A percentile compares a stretch with the other conserved stretches of the same genome.
These are phyloP conservation scores for Paracentrotus lividus DNA, from an alignment of 53 echinoderm and acorn worm species.

Conservation along the genomic window DNA sequence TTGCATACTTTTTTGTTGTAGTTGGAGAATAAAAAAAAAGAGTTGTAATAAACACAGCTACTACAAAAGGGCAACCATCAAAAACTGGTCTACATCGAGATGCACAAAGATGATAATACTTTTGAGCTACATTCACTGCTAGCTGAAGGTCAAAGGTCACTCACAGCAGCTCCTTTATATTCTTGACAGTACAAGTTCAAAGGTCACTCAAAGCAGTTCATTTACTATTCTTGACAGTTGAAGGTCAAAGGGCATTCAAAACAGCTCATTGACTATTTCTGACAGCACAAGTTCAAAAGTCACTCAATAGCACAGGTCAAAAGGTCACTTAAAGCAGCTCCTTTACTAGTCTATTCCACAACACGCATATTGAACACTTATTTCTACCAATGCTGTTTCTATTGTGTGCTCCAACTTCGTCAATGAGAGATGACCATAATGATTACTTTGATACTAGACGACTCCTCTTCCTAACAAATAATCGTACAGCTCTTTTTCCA, in stretches of 20 bases:
- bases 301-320: too few relatives aligned
- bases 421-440: too few relatives aligned
- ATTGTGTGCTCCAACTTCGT: too few relatives aligned
- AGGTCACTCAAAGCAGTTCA: neutral
- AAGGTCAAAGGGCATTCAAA: too few relatives aligned
- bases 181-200: neutral
- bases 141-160: too few relatives aligned
- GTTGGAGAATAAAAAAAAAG: slow-evolving; percentile 5
- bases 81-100: neutral
- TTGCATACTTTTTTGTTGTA: slow-evolving; percentile 34
- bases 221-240: too few relatives aligned
- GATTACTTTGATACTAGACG: too few relatives aligned
- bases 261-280: too few relatives aligned
- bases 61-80: slow-evolving; percentile 13
- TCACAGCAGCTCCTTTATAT: too few relatives aligned
- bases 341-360: neutral
- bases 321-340: neutral
- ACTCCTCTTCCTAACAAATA: too few relatives aligned
- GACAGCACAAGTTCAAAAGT: too few relatives aligned
- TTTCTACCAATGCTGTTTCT: neutral
- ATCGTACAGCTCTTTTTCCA: too few relatives aligned
- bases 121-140: neutral
- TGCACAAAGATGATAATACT: neutral
- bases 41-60: neutral
- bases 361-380: neutral